Base-by-base conservation (phyloP, 2,888 invertebrate species). In the Scaptomyza tumidula region DNA sequence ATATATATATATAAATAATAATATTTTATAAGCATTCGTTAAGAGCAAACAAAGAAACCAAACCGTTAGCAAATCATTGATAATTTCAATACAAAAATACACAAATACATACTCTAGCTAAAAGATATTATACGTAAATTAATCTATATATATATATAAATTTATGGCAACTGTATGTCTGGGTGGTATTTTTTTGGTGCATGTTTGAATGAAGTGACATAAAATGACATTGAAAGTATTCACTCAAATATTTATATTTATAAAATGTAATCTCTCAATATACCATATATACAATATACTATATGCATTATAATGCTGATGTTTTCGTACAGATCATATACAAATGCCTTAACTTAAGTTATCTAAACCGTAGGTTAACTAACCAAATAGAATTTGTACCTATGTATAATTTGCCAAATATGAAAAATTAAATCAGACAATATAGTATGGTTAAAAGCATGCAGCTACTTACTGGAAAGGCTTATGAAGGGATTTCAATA, bases 1-100 rank as follows among this genome's bases (percentile, higher is more conserved):
- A 61, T 48, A 58, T 27, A 61, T 35, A 56, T 52, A 50, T 31
- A 62, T n/a, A n/a, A 39, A 64, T 59, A 52, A 55, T 29, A 50
- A 77, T 78, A 70, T 74, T 75, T 74, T 66, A 52, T 77, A 77
- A 78, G 61, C 57, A 74, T 73, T 73, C 65, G 69, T 75, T 65
- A 75, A 54, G 59, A 49, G 50, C 56, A 52, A 61, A 27, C 54
- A 53, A 56, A 56, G 10, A 54, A 78, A 71, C 56, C 60, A 61
- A 76, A 76, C 35, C 37, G 56, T 72, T 75, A 77, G 75, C 74
- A 60, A 75, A 72, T 58, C 73, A 76, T 58, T 63, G 55, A 67
- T 73, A 46, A 61, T 53, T 69, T 75, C 41, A 59, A 61, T 69
- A 67, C 54, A 60, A 43, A 43, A 39, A 14, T 4, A 14, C 9